phyloP scores from a whole-genome alignment of 2,888 invertebrate species.

The Scaptomyza reducta region DNA sequence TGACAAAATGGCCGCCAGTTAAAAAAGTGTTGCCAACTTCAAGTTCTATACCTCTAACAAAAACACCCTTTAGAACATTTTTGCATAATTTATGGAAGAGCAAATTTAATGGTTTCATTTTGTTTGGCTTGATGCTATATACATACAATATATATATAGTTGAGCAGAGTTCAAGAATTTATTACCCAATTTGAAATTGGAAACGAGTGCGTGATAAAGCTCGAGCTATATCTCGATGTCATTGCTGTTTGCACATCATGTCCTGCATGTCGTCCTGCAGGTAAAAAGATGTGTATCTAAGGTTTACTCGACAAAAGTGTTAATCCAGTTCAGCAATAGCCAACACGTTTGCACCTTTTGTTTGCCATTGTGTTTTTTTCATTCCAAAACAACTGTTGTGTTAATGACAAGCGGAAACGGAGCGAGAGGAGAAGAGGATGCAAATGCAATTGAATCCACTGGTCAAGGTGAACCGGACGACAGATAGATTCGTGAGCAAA shows the following conservation, averaged over 20 bases:
- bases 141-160: slow-evolving; percentile 10
- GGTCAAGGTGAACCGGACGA: slow-evolving; percentile 48
- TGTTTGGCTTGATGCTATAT: slow-evolving; percentile 10
- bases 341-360: slow-evolving; percentile 4
- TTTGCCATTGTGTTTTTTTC: slow-evolving; percentile 45
- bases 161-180: slow-evolving; percentile 68
- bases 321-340: neutral
- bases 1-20: too few relatives aligned
- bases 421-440: slow-evolving; percentile 15
- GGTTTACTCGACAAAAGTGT: slow-evolving; percentile 4
- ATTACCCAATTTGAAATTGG: slow-evolving; percentile 81
- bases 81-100: too few relatives aligned
- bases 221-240: slow-evolving; percentile 41
- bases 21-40: too few relatives aligned
- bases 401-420: slow-evolving; percentile 49
- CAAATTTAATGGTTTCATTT: neutral
- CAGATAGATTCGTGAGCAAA: slow-evolving; percentile 33
- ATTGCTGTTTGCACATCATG: slow-evolving; percentile 46
- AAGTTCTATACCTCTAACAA: too few relatives aligned
- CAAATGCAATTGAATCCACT: slow-evolving; percentile 47
- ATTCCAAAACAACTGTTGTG: slow-evolving; percentile 66
- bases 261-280: neutral
- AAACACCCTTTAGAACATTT: too few relatives aligned
- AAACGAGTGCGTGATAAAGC: slow-evolving; percentile 80
- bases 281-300: neutral